These are phyloP conservation scores for Apostichopus leukothele DNA, from an alignment of 53 echinoderm and acorn worm species.

Conservation along the genomic window DNA sequence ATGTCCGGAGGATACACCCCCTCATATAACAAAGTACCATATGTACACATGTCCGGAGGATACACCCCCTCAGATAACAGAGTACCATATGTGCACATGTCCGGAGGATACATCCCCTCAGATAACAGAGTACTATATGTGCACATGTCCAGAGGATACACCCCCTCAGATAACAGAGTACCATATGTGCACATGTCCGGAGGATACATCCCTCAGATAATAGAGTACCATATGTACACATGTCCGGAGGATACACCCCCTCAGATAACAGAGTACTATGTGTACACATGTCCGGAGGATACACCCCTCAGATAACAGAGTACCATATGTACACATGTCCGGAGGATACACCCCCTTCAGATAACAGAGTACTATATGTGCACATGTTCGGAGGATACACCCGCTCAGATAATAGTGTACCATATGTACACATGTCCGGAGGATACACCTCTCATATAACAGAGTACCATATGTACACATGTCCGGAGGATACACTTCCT, in stretches of 20 bases:
- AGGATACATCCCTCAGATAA: neutral
- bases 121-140: neutral
- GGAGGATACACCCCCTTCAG: conserved; percentile 3
- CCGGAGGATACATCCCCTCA: neutral
- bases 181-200: conserved; percentile 10
- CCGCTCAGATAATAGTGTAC: neutral
- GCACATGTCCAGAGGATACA: neutral
- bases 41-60: neutral
- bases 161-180: neutral
- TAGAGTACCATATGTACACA: neutral
- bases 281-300: neutral
- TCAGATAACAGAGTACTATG: neutral
- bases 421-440: conserved; percentile 1
- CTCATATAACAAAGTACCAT: neutral
- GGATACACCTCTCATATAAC: neutral
- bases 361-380: neutral
- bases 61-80: neutral
- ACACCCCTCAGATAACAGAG: neutral
- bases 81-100: conserved; percentile 10
- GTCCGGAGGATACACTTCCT: neutral
- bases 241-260: neutral
- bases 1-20: neutral
- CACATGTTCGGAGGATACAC: neutral
- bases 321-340: conserved; percentile 11
- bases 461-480: conserved; percentile 1